A percentile compares a stretch with the other conserved stretches of the same genome.
These are phyloP conservation scores for Drosophila imparisetae DNA, from an alignment of 2,888 invertebrate genomes.

Conservation along the genomic window DNA sequence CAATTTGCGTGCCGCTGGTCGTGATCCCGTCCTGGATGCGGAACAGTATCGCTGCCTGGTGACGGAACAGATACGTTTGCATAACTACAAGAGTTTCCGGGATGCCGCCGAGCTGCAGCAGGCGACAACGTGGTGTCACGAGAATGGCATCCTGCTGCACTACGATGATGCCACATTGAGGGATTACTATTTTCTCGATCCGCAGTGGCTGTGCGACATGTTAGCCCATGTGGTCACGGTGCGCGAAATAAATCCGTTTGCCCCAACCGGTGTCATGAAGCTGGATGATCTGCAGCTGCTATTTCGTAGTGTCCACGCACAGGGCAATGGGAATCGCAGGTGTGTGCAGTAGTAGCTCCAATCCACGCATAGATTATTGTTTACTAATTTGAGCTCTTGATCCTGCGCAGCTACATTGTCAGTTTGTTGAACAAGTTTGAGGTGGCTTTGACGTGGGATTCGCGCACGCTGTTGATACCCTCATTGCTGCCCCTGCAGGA, in stretches of 20 bases:
- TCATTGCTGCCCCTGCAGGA: constrained; percentile 94
- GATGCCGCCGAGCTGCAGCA: constrained; percentile 96
- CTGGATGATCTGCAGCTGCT: constrained; percentile 95
- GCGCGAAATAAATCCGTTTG: constrained; percentile 98
- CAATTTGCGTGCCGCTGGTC: constrained; percentile 88
- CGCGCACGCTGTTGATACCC: constrained; percentile 94
- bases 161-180: constrained; percentile 97
- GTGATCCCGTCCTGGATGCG: constrained; percentile 93
- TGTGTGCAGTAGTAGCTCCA: constrained; percentile 26
- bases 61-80: constrained; percentile 84
- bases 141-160: constrained; percentile 97
- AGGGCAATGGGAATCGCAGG: constrained; percentile 88
- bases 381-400: neutral
- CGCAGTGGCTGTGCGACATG: constrained; percentile 99
- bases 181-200: constrained; percentile 97
- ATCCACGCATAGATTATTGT: neutral
- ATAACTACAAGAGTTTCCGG: constrained; percentile 85
- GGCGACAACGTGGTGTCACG: constrained; percentile 98
- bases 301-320: constrained; percentile 94
- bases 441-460: constrained; percentile 98
- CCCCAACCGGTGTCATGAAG: constrained; percentile 96
- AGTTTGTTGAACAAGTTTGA: constrained; percentile 98
- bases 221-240: constrained; percentile 98
- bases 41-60: constrained; percentile 88
- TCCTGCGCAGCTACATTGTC: constrained; percentile 90